Base-by-base conservation (phyloP, 2,797 vertebrate species). In the Gouania willdenowi region DNA sequence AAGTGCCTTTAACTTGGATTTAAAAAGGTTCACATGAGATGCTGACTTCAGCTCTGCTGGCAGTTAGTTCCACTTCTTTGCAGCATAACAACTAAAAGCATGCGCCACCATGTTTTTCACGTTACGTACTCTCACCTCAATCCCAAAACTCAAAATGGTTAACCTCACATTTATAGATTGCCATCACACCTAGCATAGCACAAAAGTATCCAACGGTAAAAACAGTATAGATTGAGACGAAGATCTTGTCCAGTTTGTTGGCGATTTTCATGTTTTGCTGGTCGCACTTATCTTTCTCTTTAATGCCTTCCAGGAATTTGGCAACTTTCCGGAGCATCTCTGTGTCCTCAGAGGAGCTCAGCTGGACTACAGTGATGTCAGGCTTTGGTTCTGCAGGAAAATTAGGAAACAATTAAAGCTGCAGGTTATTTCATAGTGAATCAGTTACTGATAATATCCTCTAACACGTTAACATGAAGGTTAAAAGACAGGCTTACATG, bases 91-190 rank as follows among this genome's bases (percentile, higher is more conserved):
- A n/a, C n/a, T n/a, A n/a, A n/a, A n/a, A n/a, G n/a, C n/a, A n/a
- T n/a, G n/a, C n/a, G n/a, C n/a, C n/a, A n/a, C n/a, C n/a, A n/a
- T n/a, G n/a, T n/a, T n/a, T n/a, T n/a, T n/a, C n/a, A n/a, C n/a
- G n/a, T n/a, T n/a, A n/a, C n/a, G n/a, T n/a, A n/a, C n/a, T n/a
- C n/a, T n/a, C n/a, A n/a, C n/a, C n/a, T 51, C 26, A 52, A 15
- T 56, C 10, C 81, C 80, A 90, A 64, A 87, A 85, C 3, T 41
- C 13, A 24, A 85, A 69, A 33, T 86, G 75, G 34, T 88, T 13
- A 6, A 80, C 6, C 0, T 1, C 0, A 39, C 88, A 90, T 21
- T 0, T 0, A 2, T 80, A 15, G 0, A 11, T 1, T 4, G 18
- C 6, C 22, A 75, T 66, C 9, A 85, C 18, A 11, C 0, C 6